Base-by-base conservation (phyloP, 2,888 invertebrate genomes). In the Lysandra bellargus region DNA sequence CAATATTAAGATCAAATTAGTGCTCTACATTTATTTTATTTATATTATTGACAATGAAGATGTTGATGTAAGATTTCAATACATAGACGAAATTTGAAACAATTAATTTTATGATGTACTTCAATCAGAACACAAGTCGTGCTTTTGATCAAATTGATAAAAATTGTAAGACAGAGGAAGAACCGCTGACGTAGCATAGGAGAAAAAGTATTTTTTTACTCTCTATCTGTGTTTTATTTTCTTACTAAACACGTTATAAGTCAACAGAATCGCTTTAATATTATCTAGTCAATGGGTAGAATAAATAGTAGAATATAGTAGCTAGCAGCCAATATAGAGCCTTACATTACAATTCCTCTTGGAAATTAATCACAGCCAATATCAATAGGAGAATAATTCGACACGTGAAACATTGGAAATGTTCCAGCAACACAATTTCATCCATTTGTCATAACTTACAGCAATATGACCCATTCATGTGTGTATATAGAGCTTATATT, bases 361-460 rank as follows among this genome's bases (percentile, higher is more conserved):
- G 78, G 79, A 81, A 87, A 88, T 88, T 88, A 89, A 89, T 87
- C 86, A 88, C 83, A 81, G 82, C 85, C 83, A 88, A 82, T 86
- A 86, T 85, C 86, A 85, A 86, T 87, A 82, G 85, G 83, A 81
- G 81, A 85, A 84, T 85, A 84, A 84, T 84, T 83, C 85, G 83
- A 86, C 84, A 85, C 84, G 84, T 83, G 84, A 85, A 83, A 82
- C 82, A 84, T 87, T 91, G 91, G 91, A 91, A 78, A 78, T 40
- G 80, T 82, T 89, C 91, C 91, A 91, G 87, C 81, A 81, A 81
- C 81, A 82, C 81, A 82, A 83, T 84, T 82, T 80, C 75, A 60
- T 75, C 78, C 78, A 82, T 82, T 83, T 84, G 82, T 84, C 83
- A 84, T 82, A 83, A 82, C 80, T 81, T 80, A 84, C 76, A 81